Conservation (phyloP, 1,140 invertebrate species). For the Drosophila setifemur region DNA sequence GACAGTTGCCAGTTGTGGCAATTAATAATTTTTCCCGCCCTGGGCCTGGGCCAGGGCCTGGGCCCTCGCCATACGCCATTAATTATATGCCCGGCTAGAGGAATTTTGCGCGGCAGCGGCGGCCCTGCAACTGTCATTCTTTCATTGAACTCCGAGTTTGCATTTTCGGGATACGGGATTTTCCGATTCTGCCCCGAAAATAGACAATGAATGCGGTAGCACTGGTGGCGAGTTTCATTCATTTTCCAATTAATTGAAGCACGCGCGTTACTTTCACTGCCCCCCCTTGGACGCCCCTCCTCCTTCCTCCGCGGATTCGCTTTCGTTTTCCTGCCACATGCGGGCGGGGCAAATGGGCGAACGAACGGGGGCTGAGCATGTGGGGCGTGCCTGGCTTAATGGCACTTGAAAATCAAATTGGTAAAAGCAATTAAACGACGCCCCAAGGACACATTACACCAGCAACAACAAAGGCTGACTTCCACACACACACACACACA, state of each 20-base stretch:
- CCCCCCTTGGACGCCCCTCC: not conserved
- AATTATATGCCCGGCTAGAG: slow-evolving; percentile 63
- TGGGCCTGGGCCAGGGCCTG: not conserved
- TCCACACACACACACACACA: slow-evolving; percentile 24
- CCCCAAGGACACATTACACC: slow-evolving; percentile 82
- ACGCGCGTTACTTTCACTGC: slow-evolving; percentile 75
- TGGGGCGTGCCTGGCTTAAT: slow-evolving; percentile 73
- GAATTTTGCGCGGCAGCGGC: slow-evolving; percentile 23
- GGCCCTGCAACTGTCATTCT: slow-evolving; percentile 37
- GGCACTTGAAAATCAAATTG: slow-evolving; percentile 82
- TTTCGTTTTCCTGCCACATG: slow-evolving; percentile 62
- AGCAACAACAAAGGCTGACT: slow-evolving; percentile 41
- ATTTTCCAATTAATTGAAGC: slow-evolving; percentile 81
- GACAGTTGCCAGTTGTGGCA: slow-evolving; percentile 80
- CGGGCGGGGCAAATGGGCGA: slow-evolving; percentile 20
- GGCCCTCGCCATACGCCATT: slow-evolving; percentile 63
- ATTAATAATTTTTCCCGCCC: slow-evolving; percentile 74
- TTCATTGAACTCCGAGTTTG: slow-evolving; percentile 52
- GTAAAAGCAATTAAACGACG: slow-evolving; percentile 82
- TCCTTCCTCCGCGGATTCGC: slow-evolving; percentile 30
- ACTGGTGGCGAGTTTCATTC: slow-evolving; percentile 47
- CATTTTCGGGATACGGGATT: slow-evolving; percentile 11
- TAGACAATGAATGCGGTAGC: slow-evolving; percentile 53
- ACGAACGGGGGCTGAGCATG: slow-evolving; percentile 10
- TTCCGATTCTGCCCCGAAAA: slow-evolving; percentile 50